These are phyloP conservation scores for Grammomys surdaster DNA, from an alignment of 2,113 vertebrate species.

Conservation along the genomic window DNA sequence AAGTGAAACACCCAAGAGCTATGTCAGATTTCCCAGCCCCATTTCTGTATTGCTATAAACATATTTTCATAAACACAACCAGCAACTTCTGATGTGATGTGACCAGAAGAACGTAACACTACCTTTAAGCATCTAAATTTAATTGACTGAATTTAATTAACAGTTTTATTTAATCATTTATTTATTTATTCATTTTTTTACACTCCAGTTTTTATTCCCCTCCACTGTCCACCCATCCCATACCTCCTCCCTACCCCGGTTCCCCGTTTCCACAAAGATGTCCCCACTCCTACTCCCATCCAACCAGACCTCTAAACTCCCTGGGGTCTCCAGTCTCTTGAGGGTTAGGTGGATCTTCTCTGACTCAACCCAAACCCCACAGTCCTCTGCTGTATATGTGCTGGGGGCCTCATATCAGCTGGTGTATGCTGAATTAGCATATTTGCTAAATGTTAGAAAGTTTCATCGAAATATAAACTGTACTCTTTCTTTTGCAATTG, in stretches of 20 bases:
- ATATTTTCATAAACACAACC: not conserved
- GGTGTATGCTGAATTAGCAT: not conserved
- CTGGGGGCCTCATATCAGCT: no score
- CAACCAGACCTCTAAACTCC: no score
- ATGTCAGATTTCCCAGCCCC: not conserved
- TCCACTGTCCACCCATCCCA: no score
- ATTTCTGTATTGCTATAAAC: not conserved
- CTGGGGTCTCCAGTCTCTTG: no score
- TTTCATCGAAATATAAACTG: not conserved
- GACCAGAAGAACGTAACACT: not conserved
- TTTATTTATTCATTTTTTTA: no score
- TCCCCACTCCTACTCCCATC: no score
- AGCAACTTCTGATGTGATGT: not conserved
- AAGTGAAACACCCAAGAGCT: not conserved
- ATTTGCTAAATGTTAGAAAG: not conserved
- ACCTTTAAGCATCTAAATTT: not conserved
- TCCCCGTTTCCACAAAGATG: no score
- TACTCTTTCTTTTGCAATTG: not conserved
- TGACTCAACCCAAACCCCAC: no score
- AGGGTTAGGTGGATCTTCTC: no score
- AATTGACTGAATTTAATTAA: not conserved
- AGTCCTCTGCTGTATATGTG: no score
- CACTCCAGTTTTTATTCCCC: no score
- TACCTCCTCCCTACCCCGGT: no score
- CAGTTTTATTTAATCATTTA: not conserved